Percentiles rank a stretch among this genome's conserved stretches.
phyloP scores from a whole-genome alignment of 2,113 vertebrate genomes.

The Poicephalus meyeri region DNA sequence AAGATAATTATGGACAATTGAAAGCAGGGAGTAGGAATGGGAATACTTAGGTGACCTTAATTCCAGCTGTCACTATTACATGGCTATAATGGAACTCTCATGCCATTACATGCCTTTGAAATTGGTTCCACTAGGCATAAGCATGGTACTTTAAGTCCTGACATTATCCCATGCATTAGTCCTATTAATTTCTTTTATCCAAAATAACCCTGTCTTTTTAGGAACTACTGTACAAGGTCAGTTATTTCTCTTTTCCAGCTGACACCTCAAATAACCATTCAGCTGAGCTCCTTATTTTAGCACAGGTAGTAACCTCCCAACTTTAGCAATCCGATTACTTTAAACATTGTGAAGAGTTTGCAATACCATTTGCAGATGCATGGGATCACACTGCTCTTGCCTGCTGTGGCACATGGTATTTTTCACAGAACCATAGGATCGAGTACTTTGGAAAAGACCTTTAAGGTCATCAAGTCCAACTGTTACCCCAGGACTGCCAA shows the following conservation, averaged over 20 bases:
- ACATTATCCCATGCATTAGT: neutral
- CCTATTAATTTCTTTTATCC: neutral
- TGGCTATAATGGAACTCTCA: slow-evolving; percentile 21
- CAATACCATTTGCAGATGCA: neutral
- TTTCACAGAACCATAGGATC: neutral
- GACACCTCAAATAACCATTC: neutral
- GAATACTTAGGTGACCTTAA: slow-evolving; percentile 53
- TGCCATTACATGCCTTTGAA: slow-evolving; percentile 15
- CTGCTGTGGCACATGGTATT: accelerated
- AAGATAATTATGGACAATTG: slow-evolving; percentile 57
- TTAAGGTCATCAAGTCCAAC: neutral
- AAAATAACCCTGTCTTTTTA: neutral
- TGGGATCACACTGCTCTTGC: neutral
- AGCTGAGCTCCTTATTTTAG: neutral
- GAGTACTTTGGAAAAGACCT: neutral
- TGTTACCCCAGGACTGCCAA: neutral
- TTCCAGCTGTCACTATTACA: slow-evolving; percentile 30
- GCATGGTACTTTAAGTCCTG: neutral
- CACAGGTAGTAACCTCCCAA: neutral
- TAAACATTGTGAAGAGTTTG: neutral
- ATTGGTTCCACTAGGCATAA: slow-evolving; percentile 1
- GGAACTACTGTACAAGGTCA: neutral
- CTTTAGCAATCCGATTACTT: neutral
- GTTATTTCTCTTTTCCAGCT: neutral
- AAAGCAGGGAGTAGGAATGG: slow-evolving; percentile 33